Conservation (phyloP, 2,888 invertebrate genomes). For the Drosophila anomalata region DNA sequence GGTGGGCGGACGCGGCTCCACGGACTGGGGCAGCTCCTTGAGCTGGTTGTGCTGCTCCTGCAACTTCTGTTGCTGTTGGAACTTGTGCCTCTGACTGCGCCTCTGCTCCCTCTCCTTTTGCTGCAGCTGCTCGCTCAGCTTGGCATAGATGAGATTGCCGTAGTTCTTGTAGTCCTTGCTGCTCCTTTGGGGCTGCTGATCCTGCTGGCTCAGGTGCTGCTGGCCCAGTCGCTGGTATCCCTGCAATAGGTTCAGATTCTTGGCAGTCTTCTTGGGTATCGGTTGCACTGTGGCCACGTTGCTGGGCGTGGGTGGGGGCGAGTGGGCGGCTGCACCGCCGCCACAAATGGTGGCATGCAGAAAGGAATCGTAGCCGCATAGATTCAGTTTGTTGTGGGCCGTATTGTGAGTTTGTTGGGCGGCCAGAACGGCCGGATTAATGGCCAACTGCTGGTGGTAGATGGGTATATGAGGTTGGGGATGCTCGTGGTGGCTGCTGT, state of each 20-base stretch:
- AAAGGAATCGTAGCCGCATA: conserved; percentile 86
- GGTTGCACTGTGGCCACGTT: conserved; percentile 82
- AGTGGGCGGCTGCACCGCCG: conserved; percentile 72
- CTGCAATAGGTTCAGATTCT: conserved; percentile 31
- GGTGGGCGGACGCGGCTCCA: conserved; percentile 37
- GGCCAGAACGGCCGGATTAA: conserved; percentile 86
- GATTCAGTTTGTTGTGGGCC: conserved; percentile 83
- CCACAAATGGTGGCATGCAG: conserved; percentile 87
- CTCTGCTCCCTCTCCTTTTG: conserved; percentile 77
- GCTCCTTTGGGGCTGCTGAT: conserved; percentile 73
- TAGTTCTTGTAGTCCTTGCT: conserved; percentile 82
- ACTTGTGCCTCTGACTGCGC: conserved; percentile 57
- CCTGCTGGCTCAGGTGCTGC: conserved; percentile 86
- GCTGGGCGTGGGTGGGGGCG: conserved; percentile 75
- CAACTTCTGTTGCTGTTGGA: conserved; percentile 47
- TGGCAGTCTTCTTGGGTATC: conserved; percentile 72
- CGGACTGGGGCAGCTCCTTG: conserved; percentile 34
- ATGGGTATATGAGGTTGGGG: conserved; percentile 85
- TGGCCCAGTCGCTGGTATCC: conserved; percentile 72
- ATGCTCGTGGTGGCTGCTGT: conserved; percentile 60
- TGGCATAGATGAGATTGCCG: conserved; percentile 82
- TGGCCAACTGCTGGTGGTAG: conserved; percentile 87
- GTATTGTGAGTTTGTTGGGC: conserved; percentile 81
- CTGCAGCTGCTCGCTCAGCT: conserved; percentile 82
- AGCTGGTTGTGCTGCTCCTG: conserved; percentile 42